A percentile compares a stretch with the other conserved stretches of the same genome.
Evolutionary conservation across 2,888 invertebrate genomes (phyloP).

Genomic region (Ceraclea dissimilis): DNA sequence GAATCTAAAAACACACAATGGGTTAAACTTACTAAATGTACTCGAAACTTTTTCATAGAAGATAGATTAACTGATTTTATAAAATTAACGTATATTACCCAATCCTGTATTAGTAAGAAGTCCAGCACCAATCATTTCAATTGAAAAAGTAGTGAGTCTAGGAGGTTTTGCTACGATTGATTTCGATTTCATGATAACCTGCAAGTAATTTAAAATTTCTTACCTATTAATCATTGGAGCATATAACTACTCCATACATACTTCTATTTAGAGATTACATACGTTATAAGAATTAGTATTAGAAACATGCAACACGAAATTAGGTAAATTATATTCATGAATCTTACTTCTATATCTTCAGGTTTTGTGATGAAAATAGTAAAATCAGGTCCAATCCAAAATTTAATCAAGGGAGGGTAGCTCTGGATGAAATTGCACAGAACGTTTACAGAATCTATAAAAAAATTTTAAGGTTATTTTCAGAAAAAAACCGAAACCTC

Average conservation of each 20-base stretch:
- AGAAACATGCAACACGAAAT: too few relatives aligned
- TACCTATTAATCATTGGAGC: too few relatives aligned
- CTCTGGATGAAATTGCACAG: neutral
- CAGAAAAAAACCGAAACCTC: too few relatives aligned
- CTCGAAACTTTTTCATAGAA: too few relatives aligned
- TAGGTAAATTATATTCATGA: too few relatives aligned
- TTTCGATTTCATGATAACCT: neutral
- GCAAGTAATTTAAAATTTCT: neutral
- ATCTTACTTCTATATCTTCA: neutral
- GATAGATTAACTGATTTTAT: too few relatives aligned
- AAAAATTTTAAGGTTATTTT: too few relatives aligned
- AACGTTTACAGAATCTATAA: neutral
- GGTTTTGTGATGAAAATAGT: neutral
- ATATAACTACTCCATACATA: too few relatives aligned
- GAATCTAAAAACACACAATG: neutral
- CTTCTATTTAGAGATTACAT: too few relatives aligned
- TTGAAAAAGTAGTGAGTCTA: neutral
- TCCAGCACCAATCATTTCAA: neutral
- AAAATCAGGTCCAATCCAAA: neutral
- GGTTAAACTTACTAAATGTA: neutral
- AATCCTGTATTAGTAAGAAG: neutral
- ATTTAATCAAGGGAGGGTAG: neutral
- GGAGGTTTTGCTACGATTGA: neutral
- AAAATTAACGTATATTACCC: too few relatives aligned
- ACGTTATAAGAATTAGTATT: too few relatives aligned